Conservation (phyloP, 30 jellyfish, hydroid and myxozoan genomes). For the Nemopilema nomurai region DNA sequence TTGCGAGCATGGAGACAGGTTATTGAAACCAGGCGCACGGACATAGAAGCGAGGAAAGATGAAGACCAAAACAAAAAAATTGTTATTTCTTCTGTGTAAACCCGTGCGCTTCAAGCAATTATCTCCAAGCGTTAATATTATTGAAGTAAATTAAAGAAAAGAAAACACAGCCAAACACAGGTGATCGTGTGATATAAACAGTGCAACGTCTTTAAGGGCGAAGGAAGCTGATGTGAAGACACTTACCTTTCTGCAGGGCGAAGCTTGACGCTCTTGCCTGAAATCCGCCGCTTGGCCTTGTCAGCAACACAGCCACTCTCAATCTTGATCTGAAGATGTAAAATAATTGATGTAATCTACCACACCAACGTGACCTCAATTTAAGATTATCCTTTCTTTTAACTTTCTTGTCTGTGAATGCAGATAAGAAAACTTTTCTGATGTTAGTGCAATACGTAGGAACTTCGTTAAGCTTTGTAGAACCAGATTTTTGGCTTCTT, state of each 20-base stretch:
- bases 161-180: slow-evolving; percentile 26
- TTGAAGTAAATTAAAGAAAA: neutral
- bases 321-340: slow-evolving; percentile 37
- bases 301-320: slow-evolving; percentile 1
- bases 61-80: slow-evolving; percentile 13
- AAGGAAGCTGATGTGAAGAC: neutral
- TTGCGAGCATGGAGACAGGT: slow-evolving; percentile 15
- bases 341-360: slow-evolving; percentile 40
- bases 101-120: neutral
- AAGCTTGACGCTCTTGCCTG: neutral
- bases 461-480: neutral
- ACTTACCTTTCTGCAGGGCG: neutral
- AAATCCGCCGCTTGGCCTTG: neutral
- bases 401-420: slow-evolving; percentile 50
- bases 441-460: slow-evolving; percentile 3
- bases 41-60: slow-evolving; percentile 1
- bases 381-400: slow-evolving; percentile 55
- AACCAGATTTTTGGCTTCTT: neutral
- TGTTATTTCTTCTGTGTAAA: slow-evolving; percentile 14
- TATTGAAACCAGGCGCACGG: slow-evolving; percentile 12
- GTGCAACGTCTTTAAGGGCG: neutral
- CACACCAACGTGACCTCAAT: slow-evolving; percentile 58
- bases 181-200: neutral
- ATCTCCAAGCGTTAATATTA: slow-evolving; percentile 1
- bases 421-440: slow-evolving; percentile 45